Percentiles rank a stretch among this genome's conserved stretches.
phyloP scores from a whole-genome alignment of 2,888 invertebrate species.

The Macaria notata region DNA sequence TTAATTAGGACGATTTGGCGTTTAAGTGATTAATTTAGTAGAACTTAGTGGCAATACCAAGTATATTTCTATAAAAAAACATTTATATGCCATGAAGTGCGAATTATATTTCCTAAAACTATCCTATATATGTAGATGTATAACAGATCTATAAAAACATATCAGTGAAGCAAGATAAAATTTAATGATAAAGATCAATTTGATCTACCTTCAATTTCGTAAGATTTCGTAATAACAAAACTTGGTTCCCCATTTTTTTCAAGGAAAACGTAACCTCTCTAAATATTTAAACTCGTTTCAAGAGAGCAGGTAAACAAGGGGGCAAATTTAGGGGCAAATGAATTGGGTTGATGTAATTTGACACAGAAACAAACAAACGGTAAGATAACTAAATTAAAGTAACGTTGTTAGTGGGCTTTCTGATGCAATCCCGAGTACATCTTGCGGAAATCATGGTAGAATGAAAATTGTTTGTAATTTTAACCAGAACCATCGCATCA shows the following conservation, averaged over 20 bases:
- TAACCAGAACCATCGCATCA: too few relatives aligned
- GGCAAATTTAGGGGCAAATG: slow-evolving; percentile 39
- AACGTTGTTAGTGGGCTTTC: slow-evolving; percentile 41
- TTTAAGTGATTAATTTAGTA: background rate
- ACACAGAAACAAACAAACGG: slow-evolving; percentile 40
- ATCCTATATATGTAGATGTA: too few relatives aligned
- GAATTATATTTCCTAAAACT: too few relatives aligned
- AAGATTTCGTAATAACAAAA: slow-evolving; percentile 17
- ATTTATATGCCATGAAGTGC: too few relatives aligned
- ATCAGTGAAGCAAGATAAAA: too few relatives aligned
- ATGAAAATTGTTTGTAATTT: too few relatives aligned
- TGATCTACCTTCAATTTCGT: slow-evolving; percentile 9
- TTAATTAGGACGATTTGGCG: slow-evolving; percentile 6
- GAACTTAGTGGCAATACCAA: background rate
- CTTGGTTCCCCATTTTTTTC: slow-evolving; percentile 17
- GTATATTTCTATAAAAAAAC: too few relatives aligned
- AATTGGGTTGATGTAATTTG: slow-evolving; percentile 42
- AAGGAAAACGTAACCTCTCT: slow-evolving; percentile 21
- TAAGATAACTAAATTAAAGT: slow-evolving; percentile 46
- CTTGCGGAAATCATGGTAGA: background rate
- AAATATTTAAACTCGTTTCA: slow-evolving; percentile 25
- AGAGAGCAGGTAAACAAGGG: slow-evolving; percentile 34
- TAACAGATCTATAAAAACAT: too few relatives aligned
- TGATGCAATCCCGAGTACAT: slow-evolving; percentile 35
- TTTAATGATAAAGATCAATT: too few relatives aligned